A percentile compares a stretch with the other conserved stretches of the same genome.
These are phyloP conservation scores for Tor tambroides DNA, from an alignment of 2,113 vertebrate genomes.

Conservation along the genomic window DNA sequence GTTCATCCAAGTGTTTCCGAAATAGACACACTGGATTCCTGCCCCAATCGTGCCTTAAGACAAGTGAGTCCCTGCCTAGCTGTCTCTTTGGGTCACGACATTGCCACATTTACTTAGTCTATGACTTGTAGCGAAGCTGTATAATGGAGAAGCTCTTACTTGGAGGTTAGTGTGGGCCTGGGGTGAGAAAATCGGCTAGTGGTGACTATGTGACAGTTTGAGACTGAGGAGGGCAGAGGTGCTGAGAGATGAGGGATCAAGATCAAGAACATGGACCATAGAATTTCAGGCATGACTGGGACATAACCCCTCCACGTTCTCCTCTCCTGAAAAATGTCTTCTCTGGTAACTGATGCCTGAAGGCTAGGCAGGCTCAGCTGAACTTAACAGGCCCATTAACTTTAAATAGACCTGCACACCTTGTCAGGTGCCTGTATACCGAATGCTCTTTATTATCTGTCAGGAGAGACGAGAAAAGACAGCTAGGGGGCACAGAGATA, in stretches of 20 bases:
- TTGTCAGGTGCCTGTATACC: constrained; percentile 41
- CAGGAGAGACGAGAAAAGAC: constrained; percentile 9
- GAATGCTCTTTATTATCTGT: neutral
- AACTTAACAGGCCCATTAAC: constrained; percentile 26
- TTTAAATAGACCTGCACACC: constrained; percentile 37
- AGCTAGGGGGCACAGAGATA: neutral
- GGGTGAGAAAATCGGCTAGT: neutral
- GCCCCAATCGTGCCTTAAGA: neutral
- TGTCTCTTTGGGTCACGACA: constrained; percentile 36
- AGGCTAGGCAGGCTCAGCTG: neutral
- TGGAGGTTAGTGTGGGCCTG: constrained; percentile 35
- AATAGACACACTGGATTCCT: neutral
- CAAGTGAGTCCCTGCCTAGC: constrained; percentile 20
- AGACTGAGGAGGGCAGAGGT: constrained; percentile 51
- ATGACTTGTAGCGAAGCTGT: constrained; percentile 52
- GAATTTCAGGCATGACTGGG: constrained; percentile 62
- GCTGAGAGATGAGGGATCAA: constrained; percentile 64
- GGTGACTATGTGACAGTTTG: constrained; percentile 24
- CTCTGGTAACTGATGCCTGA: constrained; percentile 18
- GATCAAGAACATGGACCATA: constrained; percentile 59
- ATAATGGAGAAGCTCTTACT: constrained; percentile 60
- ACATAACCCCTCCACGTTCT: constrained; percentile 4
- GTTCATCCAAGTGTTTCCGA: neutral
- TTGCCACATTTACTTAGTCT: constrained; percentile 48
- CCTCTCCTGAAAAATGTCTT: neutral